Conservation (phyloP, 2,113 vertebrate species). For the Poecilia latipinna region DNA sequence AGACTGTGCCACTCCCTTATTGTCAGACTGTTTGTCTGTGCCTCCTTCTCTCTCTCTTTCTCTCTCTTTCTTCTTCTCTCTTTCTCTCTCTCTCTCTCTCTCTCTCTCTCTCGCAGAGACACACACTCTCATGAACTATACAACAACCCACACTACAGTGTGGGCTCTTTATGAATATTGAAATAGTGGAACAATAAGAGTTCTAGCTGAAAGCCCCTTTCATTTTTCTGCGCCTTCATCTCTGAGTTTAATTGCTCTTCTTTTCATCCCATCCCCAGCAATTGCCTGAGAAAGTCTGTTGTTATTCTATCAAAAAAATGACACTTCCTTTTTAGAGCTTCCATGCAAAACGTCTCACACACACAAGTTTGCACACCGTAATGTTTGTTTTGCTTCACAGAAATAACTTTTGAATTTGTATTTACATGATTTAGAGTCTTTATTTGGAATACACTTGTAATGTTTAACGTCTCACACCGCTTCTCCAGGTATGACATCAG, state of each 20-base stretch:
- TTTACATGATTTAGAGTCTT: not conserved
- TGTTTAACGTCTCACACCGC: conserved; percentile 13
- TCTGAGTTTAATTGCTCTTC: conserved; percentile 70
- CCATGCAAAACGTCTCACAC: conserved; percentile 41
- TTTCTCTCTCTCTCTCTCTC: conserved; percentile 25
- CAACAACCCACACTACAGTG: conserved; percentile 61
- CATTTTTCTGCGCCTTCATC: conserved; percentile 75
- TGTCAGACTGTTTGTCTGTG: conserved; percentile 68
- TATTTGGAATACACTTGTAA: not conserved
- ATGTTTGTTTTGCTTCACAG: conserved; percentile 23
- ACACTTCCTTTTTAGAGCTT: conserved; percentile 49
- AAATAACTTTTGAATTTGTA: conserved; percentile 13
- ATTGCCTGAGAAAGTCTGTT: conserved; percentile 60
- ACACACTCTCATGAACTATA: conserved; percentile 26
- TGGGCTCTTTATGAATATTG: conserved; percentile 78
- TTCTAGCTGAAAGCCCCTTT: conserved; percentile 80
- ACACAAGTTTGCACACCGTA: conserved; percentile 8
- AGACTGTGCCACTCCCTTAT: conserved; percentile 69
- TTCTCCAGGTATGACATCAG: conserved; percentile 90
- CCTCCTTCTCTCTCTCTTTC: conserved; percentile 10
- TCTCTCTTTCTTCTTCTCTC: not conserved
- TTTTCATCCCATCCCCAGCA: conserved; percentile 56
- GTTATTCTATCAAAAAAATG: conserved; percentile 66
- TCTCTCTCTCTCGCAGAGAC: conserved; percentile 26
- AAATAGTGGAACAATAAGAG: conserved; percentile 75